phyloP scores from a whole-genome alignment of 2,888 invertebrate species.

The Asteroscopus sphinx region DNA sequence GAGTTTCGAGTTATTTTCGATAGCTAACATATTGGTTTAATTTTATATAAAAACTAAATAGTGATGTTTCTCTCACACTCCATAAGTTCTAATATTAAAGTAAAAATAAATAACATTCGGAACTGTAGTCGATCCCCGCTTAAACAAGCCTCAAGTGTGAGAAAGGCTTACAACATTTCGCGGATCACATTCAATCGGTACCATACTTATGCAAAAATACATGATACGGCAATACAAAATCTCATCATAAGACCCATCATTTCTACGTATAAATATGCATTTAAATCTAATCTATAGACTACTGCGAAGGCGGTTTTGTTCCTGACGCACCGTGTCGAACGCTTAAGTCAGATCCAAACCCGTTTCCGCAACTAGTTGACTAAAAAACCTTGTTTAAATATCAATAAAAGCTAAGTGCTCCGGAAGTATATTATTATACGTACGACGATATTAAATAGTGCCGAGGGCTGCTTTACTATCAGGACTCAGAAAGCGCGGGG shows the following conservation, averaged over 20 bases:
- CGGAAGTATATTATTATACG: conserved; percentile 66
- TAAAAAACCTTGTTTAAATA: conserved; percentile 67
- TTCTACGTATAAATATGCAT: conserved; percentile 73
- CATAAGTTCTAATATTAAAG: conserved; percentile 42
- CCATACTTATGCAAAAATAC: conserved; percentile 79
- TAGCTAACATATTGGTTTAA: conserved; percentile 27
- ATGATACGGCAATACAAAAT: conserved; percentile 78
- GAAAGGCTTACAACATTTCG: conserved; percentile 19
- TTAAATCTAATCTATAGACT: conserved; percentile 68
- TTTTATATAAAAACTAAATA: conserved; percentile 38
- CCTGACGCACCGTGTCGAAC: conserved; percentile 25
- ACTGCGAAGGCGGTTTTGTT: conserved; percentile 61
- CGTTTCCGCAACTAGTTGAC: conserved; percentile 64
- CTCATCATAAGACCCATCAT: conserved; percentile 76
- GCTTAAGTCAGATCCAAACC: conserved; percentile 47
- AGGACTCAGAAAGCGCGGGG: conserved; percentile 21
- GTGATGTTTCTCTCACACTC: conserved; percentile 43
- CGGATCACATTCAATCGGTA: conserved; percentile 48
- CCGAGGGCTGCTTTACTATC: conserved; percentile 41
- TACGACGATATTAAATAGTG: conserved; percentile 46
- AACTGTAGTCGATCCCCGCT: conserved; percentile 33
- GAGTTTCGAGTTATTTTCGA: conserved; percentile 12
- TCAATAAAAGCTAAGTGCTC: conserved; percentile 71
- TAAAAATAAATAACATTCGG: conserved; percentile 51
- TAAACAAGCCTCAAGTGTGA: conserved; percentile 24